Evolutionary conservation across 30 jellyfish, hydroid and myxozoan genomes (phyloP).

Genomic region (Rhopilema esculentum): DNA sequence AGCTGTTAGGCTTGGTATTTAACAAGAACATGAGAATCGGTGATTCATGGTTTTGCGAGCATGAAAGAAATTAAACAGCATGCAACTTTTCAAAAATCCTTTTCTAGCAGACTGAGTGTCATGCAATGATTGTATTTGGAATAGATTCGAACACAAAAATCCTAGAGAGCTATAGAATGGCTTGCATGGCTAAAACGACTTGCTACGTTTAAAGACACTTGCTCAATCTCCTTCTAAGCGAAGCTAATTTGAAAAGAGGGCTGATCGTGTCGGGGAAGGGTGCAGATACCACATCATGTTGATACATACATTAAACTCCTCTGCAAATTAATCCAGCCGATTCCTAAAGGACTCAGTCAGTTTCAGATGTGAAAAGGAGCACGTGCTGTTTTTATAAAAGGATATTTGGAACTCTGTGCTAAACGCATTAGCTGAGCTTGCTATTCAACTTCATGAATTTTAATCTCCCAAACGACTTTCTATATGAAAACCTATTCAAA

Average conservation of each 20-base stretch:
- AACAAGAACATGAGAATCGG: background rate
- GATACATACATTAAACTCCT: background rate
- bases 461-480: too few relatives aligned
- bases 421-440: too few relatives aligned
- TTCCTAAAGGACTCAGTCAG: background rate
- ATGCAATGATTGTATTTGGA: background rate
- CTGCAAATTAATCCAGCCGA: background rate
- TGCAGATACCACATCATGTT: background rate
- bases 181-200: background rate
- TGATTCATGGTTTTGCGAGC: background rate
- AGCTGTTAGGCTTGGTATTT: too few relatives aligned
- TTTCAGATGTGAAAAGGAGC: background rate
- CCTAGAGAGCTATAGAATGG: background rate
- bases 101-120: background rate
- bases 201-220: background rate
- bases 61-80: background rate
- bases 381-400: background rate
- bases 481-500: too few relatives aligned
- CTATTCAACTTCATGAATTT: too few relatives aligned
- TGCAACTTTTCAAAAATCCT: background rate
- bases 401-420: background rate
- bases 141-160: background rate
- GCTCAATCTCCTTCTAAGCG: background rate
- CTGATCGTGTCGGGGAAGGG: background rate
- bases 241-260: background rate